Evolutionary conservation across 2,113 vertebrate species (phyloP).

Genomic region (Centropus bengalensis): DNA sequence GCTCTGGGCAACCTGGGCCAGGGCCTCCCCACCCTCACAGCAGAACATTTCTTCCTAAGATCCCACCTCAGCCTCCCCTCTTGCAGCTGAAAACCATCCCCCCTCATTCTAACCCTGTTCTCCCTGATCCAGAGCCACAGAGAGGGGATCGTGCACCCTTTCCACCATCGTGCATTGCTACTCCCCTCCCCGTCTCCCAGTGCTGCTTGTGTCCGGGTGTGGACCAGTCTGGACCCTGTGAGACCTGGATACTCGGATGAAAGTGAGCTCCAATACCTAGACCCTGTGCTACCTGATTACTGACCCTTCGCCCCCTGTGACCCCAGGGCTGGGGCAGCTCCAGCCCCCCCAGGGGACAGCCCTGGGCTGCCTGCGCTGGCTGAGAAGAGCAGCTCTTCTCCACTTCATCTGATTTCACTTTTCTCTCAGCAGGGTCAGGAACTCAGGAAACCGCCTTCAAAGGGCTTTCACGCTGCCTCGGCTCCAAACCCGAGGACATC

Average conservation of each 20-base stretch:
- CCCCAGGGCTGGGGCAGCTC: fast-evolving
- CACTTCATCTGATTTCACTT: slow-evolving; percentile 41
- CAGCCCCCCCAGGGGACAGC: fast-evolving
- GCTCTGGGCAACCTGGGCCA: too few relatives aligned
- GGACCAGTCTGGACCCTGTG: fast-evolving
- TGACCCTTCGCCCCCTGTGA: neutral
- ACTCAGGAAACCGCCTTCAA: slow-evolving; percentile 57
- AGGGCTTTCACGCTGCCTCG: slow-evolving; percentile 1
- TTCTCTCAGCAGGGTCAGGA: slow-evolving; percentile 45
- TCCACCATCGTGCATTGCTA: neutral
- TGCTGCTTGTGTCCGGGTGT: fast-evolving
- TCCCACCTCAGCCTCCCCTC: too few relatives aligned
- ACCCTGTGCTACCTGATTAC: neutral
- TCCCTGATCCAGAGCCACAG: too few relatives aligned
- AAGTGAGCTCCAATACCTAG: neutral
- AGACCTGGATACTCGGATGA: neutral
- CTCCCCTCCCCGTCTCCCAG: neutral
- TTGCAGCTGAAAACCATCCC: too few relatives aligned
- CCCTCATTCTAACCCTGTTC: too few relatives aligned
- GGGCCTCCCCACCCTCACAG: too few relatives aligned
- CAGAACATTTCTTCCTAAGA: too few relatives aligned
- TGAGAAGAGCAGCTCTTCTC: neutral
- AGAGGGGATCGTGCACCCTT: fast-evolving
- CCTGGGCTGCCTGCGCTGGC: fast-evolving
- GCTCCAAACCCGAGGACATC: neutral